These are phyloP conservation scores for Corythornis leucogaster DNA, from an alignment of 2,797 vertebrate genomes.

Conservation along the genomic window DNA sequence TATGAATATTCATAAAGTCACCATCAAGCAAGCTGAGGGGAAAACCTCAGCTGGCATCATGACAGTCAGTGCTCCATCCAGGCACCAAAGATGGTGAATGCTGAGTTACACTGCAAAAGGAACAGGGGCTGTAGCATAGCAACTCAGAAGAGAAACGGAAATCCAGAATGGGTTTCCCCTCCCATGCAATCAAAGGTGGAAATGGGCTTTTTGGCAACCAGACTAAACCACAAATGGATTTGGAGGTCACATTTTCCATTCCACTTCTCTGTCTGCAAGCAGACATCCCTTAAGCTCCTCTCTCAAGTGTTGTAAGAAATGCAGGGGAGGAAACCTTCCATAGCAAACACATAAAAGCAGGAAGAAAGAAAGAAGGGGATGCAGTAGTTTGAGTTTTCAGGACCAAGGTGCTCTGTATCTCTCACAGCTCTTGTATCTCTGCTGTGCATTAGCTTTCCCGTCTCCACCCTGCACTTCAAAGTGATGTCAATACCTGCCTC, in stretches of 20 bases:
- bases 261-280: not conserved
- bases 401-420: not conserved
- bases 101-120: not conserved
- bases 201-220: conserved; percentile 12
- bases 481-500: not conserved
- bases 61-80: conserved; percentile 4
- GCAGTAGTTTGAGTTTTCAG: not conserved
- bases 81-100: not conserved
- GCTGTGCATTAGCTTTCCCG: not conserved
- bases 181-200: not conserved
- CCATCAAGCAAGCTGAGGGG: not conserved
- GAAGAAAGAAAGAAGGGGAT: not conserved
- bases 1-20: conserved; percentile 43
- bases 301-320: not conserved
- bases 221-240: not conserved
- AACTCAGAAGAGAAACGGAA: conserved; percentile 28
- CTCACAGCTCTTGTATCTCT: not conserved
- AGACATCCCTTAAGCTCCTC: not conserved
- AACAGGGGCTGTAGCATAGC: not conserved
- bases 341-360: not conserved
- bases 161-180: conserved; percentile 25
- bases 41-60: not conserved
- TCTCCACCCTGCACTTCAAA: not conserved
- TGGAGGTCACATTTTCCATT: not conserved
- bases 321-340: not conserved